A percentile compares a stretch with the other conserved stretches of the same genome.
Conservation (phyloP, 2,113 vertebrate species). For the Ctenomys sociabilis region DNA sequence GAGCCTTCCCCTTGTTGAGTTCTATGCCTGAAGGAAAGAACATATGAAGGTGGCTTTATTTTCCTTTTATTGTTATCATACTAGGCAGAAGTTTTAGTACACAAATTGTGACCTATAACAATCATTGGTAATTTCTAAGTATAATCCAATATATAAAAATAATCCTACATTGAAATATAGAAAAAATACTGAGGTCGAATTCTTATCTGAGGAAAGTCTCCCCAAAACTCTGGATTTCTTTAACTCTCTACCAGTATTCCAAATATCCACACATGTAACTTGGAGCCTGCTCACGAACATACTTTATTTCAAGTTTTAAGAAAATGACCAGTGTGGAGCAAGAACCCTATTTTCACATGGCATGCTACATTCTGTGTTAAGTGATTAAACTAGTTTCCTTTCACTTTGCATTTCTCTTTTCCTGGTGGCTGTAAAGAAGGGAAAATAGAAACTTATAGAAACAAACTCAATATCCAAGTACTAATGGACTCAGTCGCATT, state of each 20-base stretch:
- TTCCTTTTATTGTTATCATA: not conserved
- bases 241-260: not conserved
- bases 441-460: constrained; percentile 53
- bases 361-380: not conserved
- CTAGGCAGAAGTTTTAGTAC: not conserved
- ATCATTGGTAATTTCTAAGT: not conserved
- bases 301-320: not conserved
- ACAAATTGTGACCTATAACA: not conserved
- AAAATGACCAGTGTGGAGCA: constrained; percentile 9
- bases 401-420: constrained; percentile 52
- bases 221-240: not conserved
- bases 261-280: not conserved
- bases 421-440: constrained; percentile 16
- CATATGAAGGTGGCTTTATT: not conserved
- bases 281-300: not conserved
- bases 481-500: constrained; percentile 77
- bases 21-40: not conserved
- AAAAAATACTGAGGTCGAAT: not conserved
- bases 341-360: not conserved
- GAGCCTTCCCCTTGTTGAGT: not conserved
- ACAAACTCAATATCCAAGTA: constrained; percentile 72
- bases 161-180: constrained; percentile 3
- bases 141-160: not conserved
- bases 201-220: not conserved
- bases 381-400: constrained; percentile 48